Conservation (phyloP, 2,888 invertebrate genomes). For the Sipha maydis region DNA sequence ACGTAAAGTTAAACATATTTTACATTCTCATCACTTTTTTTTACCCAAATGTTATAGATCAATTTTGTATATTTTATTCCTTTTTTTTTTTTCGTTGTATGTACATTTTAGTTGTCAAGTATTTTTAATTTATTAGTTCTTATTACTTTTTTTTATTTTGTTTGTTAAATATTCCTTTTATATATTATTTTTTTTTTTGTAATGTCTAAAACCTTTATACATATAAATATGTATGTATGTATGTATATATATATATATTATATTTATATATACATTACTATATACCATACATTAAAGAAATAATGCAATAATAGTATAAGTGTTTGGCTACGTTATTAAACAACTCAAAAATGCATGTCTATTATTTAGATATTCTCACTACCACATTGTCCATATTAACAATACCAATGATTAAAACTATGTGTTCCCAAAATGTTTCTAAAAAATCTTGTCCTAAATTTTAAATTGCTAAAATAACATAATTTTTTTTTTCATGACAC, state of each 20-base stretch:
- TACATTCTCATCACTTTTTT: neutral
- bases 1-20: neutral
- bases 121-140: constrained; percentile 33
- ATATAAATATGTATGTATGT: neutral
- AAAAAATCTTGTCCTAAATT: too few species aligned
- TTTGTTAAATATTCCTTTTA: constrained; percentile 42
- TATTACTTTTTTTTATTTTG: constrained; percentile 30
- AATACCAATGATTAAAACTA: too few species aligned
- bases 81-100: constrained; percentile 29
- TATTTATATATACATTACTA: constrained; percentile 6
- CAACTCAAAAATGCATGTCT: neutral
- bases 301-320: constrained; percentile 42
- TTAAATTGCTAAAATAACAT: too few species aligned
- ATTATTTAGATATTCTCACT: neutral
- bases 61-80: constrained; percentile 22
- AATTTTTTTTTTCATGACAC: too few species aligned
- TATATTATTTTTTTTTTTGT: constrained; percentile 35
- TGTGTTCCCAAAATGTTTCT: too few species aligned
- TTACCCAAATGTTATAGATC: constrained; percentile 41
- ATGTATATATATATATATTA: neutral
- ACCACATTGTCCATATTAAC: neutral
- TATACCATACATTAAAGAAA: constrained; percentile 54
- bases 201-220: constrained; percentile 47
- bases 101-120: constrained; percentile 40
- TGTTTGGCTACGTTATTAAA: constrained; percentile 14